phyloP scores from a whole-genome alignment of 2,888 invertebrate genomes.

The Therioaphis trifolii region DNA sequence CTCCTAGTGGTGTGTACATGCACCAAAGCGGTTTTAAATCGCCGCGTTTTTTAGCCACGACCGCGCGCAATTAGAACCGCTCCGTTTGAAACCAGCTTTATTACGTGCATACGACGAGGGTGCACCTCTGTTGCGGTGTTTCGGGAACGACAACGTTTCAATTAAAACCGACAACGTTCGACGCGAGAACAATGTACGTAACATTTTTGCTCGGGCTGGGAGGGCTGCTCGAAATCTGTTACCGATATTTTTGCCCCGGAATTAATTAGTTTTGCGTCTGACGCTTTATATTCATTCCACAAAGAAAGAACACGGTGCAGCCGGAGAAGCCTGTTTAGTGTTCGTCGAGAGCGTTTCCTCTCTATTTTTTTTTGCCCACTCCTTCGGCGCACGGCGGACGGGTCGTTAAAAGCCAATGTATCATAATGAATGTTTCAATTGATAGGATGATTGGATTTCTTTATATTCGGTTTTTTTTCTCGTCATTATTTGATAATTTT shows the following conservation, averaged over 20 bases:
- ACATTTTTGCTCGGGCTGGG: no score
- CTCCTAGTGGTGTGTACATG: no score
- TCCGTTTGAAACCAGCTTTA: no score
- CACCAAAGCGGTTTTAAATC: no score
- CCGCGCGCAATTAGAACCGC: no score
- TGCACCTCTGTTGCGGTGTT: no score
- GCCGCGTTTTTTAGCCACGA: no score
- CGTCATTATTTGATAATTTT: background rate
- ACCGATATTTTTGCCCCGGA: background rate
- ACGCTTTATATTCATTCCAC: background rate
- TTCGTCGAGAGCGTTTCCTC: background rate
- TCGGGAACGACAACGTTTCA: no score
- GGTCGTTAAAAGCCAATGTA: slow-evolving; percentile 42
- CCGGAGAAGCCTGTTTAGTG: background rate
- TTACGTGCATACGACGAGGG: no score
- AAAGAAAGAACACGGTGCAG: background rate
- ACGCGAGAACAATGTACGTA: no score
- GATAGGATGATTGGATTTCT: slow-evolving; percentile 24
- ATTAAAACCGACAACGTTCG: no score
- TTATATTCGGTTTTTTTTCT: slow-evolving; percentile 9
- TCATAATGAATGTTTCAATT: slow-evolving; percentile 47
- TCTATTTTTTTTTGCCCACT: background rate
- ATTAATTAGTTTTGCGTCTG: background rate
- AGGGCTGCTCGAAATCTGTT: background rate
- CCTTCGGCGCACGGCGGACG: background rate